These are phyloP conservation scores for Anastrepha ludens DNA, from an alignment of 1,140 invertebrate species.

Conservation along the genomic window DNA sequence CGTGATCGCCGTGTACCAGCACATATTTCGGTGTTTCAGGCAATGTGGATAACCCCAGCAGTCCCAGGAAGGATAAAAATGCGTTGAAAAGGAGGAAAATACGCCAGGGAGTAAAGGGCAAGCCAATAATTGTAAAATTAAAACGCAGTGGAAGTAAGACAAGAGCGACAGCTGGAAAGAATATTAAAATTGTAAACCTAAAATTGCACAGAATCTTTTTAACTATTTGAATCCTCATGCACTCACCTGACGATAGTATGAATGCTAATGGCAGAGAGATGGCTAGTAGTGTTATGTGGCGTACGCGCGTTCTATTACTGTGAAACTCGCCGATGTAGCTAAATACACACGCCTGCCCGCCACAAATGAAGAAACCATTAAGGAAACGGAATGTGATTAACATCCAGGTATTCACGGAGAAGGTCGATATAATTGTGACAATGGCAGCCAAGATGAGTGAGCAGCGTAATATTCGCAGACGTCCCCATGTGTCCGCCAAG, in stretches of 20 bases:
- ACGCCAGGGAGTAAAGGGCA: conserved; percentile 80
- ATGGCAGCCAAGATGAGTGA: conserved; percentile 81
- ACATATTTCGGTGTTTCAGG: conserved; percentile 88
- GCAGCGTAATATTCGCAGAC: conserved; percentile 80
- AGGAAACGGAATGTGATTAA: conserved; percentile 83
- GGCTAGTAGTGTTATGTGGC: conserved; percentile 77
- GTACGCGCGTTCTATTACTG: conserved; percentile 70
- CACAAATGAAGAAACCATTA: conserved; percentile 82
- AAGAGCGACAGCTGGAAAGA: conserved; percentile 78
- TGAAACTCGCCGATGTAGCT: conserved; percentile 83
- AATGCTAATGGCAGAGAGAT: conserved; percentile 81
- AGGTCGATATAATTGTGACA: conserved; percentile 80
- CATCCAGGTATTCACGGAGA: conserved; percentile 81
- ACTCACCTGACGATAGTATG: conserved; percentile 79
- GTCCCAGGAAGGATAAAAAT: conserved; percentile 76
- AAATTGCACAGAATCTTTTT: not conserved
- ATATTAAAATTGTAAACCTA: conserved; percentile 11
- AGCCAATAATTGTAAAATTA: conserved; percentile 72
- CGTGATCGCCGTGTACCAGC: conserved; percentile 78
- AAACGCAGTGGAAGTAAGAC: conserved; percentile 78
- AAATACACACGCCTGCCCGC: conserved; percentile 80
- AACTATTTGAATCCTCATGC: not conserved
- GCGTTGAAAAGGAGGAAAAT: conserved; percentile 78
- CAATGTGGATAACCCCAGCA: conserved; percentile 76
- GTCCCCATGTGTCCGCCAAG: conserved; percentile 84